Conservation (phyloP, 1,140 invertebrate genomes). For the Orchesella cincta region DNA sequence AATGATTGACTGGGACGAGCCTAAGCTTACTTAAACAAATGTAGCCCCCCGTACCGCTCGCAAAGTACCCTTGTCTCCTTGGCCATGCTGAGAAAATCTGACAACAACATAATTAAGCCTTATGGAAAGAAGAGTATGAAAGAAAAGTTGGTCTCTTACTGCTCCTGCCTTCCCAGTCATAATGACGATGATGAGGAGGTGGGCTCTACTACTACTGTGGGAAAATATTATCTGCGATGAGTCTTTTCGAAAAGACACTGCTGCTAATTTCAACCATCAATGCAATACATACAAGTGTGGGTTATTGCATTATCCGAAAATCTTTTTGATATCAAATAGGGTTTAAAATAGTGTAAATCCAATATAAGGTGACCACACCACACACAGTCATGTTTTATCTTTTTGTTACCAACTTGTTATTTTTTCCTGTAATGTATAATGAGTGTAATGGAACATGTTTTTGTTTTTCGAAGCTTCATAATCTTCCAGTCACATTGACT, state of each 20-base stretch:
- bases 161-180: background rate
- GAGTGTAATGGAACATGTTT: no score
- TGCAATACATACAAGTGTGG: no score
- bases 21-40: slow-evolving; percentile 21
- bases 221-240: slow-evolving; percentile 24
- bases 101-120: slow-evolving; percentile 28
- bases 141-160: no score
- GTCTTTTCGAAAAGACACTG: background rate
- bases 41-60: background rate
- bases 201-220: background rate
- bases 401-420: no score
- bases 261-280: slow-evolving; percentile 20
- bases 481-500: no score
- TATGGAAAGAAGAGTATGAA: background rate
- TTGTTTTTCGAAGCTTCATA: no score
- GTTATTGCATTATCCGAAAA: no score
- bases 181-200: slow-evolving; percentile 17
- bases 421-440: no score
- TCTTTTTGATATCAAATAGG: no score
- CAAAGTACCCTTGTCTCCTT: slow-evolving; percentile 28
- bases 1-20: slow-evolving; percentile 16
- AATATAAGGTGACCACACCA: no score
- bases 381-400: no score
- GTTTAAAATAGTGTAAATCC: no score
- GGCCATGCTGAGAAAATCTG: slow-evolving; percentile 28